phyloP scores from a whole-genome alignment of 2,888 invertebrate species.

The Sesia bembeciformis region DNA sequence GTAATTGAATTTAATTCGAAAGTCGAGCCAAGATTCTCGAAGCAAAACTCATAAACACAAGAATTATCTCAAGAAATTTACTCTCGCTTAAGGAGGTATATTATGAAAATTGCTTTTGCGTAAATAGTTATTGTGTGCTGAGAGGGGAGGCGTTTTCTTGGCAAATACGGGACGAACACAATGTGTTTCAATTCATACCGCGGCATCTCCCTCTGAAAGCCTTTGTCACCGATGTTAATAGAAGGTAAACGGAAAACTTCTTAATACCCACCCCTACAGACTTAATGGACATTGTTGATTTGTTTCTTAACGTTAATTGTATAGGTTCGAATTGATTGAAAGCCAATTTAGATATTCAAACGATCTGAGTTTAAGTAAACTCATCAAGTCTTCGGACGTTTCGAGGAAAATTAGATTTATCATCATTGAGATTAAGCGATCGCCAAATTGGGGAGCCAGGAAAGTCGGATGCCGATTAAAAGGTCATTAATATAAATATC shows the following conservation, averaged over 20 bases:
- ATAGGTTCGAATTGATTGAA: conserved; percentile 9
- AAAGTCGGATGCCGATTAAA: background rate
- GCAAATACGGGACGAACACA: conserved; percentile 18
- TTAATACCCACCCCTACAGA: conserved; percentile 16
- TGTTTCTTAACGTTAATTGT: conserved; percentile 18
- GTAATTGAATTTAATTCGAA: too few relatives aligned
- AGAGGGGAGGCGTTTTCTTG: conserved; percentile 18
- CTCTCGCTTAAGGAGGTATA: conserved; percentile 9
- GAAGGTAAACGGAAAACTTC: conserved; percentile 36
- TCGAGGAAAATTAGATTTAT: conserved; percentile 3
- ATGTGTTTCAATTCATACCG: conserved; percentile 24
- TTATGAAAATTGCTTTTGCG: conserved; percentile 31
- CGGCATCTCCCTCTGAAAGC: conserved; percentile 2
- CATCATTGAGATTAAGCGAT: background rate
- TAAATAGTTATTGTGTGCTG: conserved; percentile 20
- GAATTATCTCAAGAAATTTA: background rate
- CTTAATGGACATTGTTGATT: conserved; percentile 22
- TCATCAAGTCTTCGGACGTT: background rate
- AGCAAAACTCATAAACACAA: too few relatives aligned
- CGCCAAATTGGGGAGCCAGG: background rate
- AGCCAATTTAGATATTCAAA: conserved; percentile 10
- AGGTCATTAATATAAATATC: conserved; percentile 8
- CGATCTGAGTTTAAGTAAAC: conserved; percentile 5
- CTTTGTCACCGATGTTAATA: conserved; percentile 10
- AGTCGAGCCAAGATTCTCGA: too few relatives aligned